Percentiles rank a stretch among this genome's conserved stretches.
Conservation (phyloP, 2,113 vertebrate genomes). For the Heterotis niloticus region DNA sequence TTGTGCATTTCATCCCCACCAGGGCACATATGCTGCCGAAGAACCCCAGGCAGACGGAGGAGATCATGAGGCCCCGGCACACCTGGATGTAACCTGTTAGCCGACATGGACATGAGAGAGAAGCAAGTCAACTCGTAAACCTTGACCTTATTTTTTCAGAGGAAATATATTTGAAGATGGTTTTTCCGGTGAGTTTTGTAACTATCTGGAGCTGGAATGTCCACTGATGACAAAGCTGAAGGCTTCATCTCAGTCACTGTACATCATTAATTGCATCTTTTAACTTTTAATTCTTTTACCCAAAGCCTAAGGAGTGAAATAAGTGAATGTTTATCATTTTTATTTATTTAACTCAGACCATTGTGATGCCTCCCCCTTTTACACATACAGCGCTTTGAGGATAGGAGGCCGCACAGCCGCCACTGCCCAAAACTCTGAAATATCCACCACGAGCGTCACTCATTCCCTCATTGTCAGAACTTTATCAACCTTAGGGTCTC, state of each 20-base stretch:
- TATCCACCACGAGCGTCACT: too few relatives aligned
- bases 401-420: background rate
- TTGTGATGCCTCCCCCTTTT: too few relatives aligned
- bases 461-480: too few relatives aligned
- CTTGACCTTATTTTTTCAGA: background rate
- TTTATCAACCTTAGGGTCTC: too few relatives aligned
- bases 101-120: background rate
- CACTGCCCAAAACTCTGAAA: too few relatives aligned
- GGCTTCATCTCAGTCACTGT: background rate
- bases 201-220: background rate
- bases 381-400: background rate
- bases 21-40: conserved; percentile 80
- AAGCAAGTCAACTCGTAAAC: background rate
- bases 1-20: conserved; percentile 95
- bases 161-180: background rate
- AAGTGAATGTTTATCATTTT: too few relatives aligned
- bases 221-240: background rate
- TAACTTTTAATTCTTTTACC: too few relatives aligned
- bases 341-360: too few relatives aligned
- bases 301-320: too few relatives aligned
- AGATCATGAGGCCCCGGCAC: conserved; percentile 90
- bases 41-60: conserved; percentile 84
- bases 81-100: conserved; percentile 87
- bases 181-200: background rate
- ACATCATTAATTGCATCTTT: background rate